A percentile compares a stretch with the other conserved stretches of the same genome.
Evolutionary conservation across 2,888 invertebrate species (phyloP).

Genomic region (Drosophila mulleri): DNA sequence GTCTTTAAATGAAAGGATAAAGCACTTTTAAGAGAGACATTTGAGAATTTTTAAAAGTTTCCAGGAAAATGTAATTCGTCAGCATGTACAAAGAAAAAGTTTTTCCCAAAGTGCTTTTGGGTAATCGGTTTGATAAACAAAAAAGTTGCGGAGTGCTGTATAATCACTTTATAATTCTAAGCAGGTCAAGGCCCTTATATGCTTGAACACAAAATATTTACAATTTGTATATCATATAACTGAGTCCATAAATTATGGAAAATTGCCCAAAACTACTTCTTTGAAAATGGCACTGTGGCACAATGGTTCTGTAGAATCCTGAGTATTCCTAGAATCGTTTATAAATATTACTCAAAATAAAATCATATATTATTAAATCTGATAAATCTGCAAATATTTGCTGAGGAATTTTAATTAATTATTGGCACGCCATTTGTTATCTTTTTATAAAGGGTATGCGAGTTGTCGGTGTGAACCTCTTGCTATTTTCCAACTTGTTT

Average conservation of each 20-base stretch:
- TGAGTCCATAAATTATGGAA: no score
- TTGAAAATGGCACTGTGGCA: no score
- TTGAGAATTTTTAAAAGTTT: background rate
- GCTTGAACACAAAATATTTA: no score
- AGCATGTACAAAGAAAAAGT: background rate
- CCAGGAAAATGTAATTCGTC: background rate
- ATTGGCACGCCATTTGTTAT: background rate
- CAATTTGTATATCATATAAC: no score
- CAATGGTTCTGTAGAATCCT: no score
- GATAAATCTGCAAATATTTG: no score
- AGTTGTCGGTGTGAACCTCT: background rate
- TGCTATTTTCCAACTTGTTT: constrained; percentile 42
- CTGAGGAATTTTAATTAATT: no score
- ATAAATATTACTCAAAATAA: no score
- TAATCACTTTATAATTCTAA: background rate
- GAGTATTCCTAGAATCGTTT: no score
- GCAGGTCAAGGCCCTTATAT: no score
- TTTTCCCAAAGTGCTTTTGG: background rate
- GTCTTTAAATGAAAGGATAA: background rate
- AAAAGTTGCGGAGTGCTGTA: background rate
- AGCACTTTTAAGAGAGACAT: background rate
- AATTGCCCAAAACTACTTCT: no score
- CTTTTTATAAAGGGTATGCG: background rate
- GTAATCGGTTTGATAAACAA: background rate
- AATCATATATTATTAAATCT: no score